Conservation (phyloP, 2,113 vertebrate species). For the Aythya baeri region DNA sequence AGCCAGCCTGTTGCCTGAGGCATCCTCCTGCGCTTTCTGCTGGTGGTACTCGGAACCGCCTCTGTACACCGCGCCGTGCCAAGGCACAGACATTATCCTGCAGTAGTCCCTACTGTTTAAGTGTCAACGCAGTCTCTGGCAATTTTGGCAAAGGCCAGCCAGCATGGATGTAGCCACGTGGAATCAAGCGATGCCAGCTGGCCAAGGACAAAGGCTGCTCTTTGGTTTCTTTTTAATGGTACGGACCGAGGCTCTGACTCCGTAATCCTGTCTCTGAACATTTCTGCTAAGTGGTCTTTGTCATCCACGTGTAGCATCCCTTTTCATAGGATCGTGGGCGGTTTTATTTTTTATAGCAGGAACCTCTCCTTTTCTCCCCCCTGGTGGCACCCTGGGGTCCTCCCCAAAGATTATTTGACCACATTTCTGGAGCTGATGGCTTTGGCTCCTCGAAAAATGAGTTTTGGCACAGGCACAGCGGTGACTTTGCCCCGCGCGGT, state of each 20-base stretch:
- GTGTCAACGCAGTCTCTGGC: not conserved
- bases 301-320: not conserved
- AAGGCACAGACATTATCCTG: not conserved
- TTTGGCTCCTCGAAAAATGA: not conserved
- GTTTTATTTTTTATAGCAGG: not conserved
- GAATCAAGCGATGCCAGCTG: not conserved
- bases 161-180: fast-evolving
- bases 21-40: not conserved
- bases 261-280: not conserved
- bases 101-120: not conserved
- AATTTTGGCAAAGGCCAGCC: not conserved
- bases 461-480: not conserved
- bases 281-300: not conserved
- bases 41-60: not conserved
- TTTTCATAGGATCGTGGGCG: not conserved
- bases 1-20: not conserved
- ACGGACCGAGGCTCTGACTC: not conserved
- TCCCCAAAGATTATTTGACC: not conserved
- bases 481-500: not conserved
- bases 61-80: not conserved
- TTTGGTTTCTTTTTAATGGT: not conserved
- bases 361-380: not conserved
- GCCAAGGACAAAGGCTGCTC: not conserved
- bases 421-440: not conserved
- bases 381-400: not conserved